A percentile compares a stretch with the other conserved stretches of the same genome.
These are phyloP conservation scores for Festucalex cinctus DNA, from an alignment of 2,113 vertebrate genomes.

Conservation along the genomic window DNA sequence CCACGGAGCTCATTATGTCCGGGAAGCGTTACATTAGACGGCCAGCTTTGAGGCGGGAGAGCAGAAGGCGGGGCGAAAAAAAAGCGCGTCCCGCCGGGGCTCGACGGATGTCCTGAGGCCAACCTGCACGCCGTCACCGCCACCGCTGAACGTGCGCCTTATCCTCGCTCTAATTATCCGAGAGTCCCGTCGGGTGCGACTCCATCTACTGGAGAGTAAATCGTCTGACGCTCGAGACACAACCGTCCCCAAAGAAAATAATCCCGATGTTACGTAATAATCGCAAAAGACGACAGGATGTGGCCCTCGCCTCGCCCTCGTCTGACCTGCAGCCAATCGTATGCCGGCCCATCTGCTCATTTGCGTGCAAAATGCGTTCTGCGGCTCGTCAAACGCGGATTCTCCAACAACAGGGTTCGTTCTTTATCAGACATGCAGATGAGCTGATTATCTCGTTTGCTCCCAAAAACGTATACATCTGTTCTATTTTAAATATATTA, in stretches of 20 bases:
- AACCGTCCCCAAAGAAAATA: conserved; percentile 23
- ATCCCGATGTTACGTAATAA: conserved; percentile 64
- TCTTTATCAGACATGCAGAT: no score
- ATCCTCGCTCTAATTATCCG: not conserved
- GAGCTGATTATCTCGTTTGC: no score
- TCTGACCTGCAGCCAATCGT: conserved; percentile 56
- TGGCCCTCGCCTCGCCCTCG: no score
- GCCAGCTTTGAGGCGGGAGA: conserved; percentile 15
- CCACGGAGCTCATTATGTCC: conserved; percentile 48
- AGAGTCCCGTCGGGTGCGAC: not conserved
- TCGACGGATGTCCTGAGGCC: conserved; percentile 22
- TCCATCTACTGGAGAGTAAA: not conserved
- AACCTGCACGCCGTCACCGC: conserved; percentile 12
- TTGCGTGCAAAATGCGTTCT: conserved; percentile 35
- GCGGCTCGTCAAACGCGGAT: conserved; percentile 9
- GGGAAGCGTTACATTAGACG: conserved; percentile 57
- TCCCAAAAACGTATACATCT: no score
- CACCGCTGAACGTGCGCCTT: not conserved
- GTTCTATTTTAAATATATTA: no score
- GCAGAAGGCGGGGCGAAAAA: conserved; percentile 2
- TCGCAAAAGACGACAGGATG: conserved; percentile 45
- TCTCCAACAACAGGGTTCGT: no score
- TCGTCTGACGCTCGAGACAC: not conserved
- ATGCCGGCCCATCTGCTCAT: conserved; percentile 57
- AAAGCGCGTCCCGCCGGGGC: conserved; percentile 9